These are phyloP conservation scores for Drosophila putrida DNA, from an alignment of 2,888 invertebrate genomes.

Conservation along the genomic window DNA sequence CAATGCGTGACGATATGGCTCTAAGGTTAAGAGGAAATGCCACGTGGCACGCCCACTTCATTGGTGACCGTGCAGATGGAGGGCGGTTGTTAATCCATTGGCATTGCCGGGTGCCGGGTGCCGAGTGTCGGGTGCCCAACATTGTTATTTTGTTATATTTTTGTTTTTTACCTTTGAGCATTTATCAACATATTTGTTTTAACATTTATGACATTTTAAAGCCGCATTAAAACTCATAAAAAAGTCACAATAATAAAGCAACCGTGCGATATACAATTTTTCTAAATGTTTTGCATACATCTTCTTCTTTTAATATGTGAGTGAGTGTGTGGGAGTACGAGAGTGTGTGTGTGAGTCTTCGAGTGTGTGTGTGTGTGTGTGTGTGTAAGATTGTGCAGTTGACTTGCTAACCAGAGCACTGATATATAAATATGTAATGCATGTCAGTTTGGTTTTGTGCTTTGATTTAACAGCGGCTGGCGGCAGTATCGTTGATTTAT, in stretches of 20 bases:
- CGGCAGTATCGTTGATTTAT: slow-evolving; percentile 66
- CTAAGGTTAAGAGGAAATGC: slow-evolving; percentile 30
- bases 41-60: slow-evolving; percentile 38
- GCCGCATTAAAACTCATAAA: slow-evolving; percentile 63
- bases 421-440: slow-evolving; percentile 73
- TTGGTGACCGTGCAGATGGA: neutral
- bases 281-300: slow-evolving; percentile 56
- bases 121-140: neutral
- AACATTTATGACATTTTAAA: slow-evolving; percentile 74
- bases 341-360: neutral
- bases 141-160: slow-evolving; percentile 14
- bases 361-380: neutral
- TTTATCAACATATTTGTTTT: slow-evolving; percentile 62
- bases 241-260: slow-evolving; percentile 59
- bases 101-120: neutral
- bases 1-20: slow-evolving; percentile 58
- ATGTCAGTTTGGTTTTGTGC: slow-evolving; percentile 75
- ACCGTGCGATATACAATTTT: slow-evolving; percentile 43
- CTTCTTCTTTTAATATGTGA: slow-evolving; percentile 12
- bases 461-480: slow-evolving; percentile 72
- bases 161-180: slow-evolving; percentile 26
- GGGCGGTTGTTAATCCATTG: slow-evolving; percentile 40
- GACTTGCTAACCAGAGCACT: slow-evolving; percentile 57
- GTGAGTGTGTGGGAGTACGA: slow-evolving; percentile 6
- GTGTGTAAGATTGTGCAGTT: slow-evolving; percentile 40